A percentile compares a stretch with the other conserved stretches of the same genome.
These are phyloP conservation scores for Himalopsyche phryganea DNA, from an alignment of 1,140 invertebrate species.

Conservation along the genomic window DNA sequence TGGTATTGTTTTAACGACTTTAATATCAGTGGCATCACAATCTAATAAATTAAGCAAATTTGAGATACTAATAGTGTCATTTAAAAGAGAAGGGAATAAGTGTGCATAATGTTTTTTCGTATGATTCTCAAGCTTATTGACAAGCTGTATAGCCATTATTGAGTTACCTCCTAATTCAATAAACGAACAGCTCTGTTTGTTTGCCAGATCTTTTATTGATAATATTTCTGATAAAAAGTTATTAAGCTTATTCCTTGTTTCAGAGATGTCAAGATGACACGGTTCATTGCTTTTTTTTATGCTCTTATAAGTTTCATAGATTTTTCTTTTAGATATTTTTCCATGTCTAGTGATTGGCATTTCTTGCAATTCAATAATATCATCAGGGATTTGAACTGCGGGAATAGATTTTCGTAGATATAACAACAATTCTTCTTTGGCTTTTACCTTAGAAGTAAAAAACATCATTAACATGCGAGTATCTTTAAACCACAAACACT, in stretches of 20 bases:
- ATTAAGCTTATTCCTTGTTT: background rate
- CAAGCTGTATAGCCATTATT: slow-evolving; percentile 46
- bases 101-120: slow-evolving; percentile 37
- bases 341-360: slow-evolving; percentile 61
- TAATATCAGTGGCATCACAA: too few relatives aligned
- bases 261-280: too few relatives aligned
- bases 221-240: slow-evolving; percentile 8
- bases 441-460: slow-evolving; percentile 39
- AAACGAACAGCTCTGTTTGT: slow-evolving; percentile 36
- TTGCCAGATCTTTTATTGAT: slow-evolving; percentile 3
- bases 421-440: slow-evolving; percentile 33
- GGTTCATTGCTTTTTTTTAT: background rate
- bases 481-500: slow-evolving; percentile 51
- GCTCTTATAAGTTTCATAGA: slow-evolving; percentile 37
- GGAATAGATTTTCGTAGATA: slow-evolving; percentile 22
- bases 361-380: slow-evolving; percentile 48
- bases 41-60: too few relatives aligned
- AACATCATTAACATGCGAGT: slow-evolving; percentile 52
- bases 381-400: slow-evolving; percentile 46
- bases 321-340: slow-evolving; percentile 49
- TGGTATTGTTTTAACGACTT: too few relatives aligned
- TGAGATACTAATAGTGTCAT: too few relatives aligned
- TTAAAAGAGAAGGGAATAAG: slow-evolving; percentile 11
- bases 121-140: slow-evolving; percentile 38
- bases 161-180: slow-evolving; percentile 52